A percentile compares a stretch with the other conserved stretches of the same genome.
Evolutionary conservation across 2,797 vertebrate genomes (phyloP).

Genomic region (Siniperca obscura): DNA sequence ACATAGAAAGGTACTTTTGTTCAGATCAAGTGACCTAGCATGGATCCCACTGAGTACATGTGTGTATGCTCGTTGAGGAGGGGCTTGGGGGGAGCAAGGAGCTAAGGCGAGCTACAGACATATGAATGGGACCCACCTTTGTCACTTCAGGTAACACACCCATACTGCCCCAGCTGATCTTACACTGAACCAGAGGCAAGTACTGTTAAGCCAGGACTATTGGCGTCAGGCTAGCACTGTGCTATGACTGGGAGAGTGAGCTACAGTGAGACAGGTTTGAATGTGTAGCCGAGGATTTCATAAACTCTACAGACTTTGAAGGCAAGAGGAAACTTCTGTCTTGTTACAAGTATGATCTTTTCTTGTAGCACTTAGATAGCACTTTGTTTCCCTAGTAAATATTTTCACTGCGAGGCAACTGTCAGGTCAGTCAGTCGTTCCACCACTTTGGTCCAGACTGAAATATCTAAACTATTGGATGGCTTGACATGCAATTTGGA

Average conservation of each 20-base stretch:
- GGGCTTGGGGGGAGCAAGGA: slow-evolving; percentile 82
- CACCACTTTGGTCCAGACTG: neutral
- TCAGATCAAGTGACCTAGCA: slow-evolving; percentile 93
- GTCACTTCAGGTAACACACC: slow-evolving; percentile 96
- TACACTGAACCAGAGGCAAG: slow-evolving; percentile 87
- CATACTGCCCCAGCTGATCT: slow-evolving; percentile 92
- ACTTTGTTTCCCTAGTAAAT: neutral
- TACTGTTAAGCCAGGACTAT: slow-evolving; percentile 95
- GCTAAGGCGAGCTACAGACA: slow-evolving; percentile 93
- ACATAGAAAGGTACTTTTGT: slow-evolving; percentile 69
- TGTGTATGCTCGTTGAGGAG: slow-evolving; percentile 86
- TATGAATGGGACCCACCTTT: slow-evolving; percentile 96
- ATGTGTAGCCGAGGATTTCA: neutral
- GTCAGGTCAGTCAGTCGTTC: neutral
- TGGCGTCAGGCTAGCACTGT: slow-evolving; percentile 76
- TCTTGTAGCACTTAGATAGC: neutral
- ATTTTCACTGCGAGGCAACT: neutral
- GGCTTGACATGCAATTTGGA: no score
- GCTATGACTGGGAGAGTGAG: slow-evolving; percentile 38
- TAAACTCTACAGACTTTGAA: slow-evolving; percentile 3
- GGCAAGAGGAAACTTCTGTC: neutral
- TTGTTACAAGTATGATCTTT: neutral
- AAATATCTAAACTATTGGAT: neutral
- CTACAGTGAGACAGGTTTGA: neutral
- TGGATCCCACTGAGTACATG: slow-evolving; percentile 94